Conservation (phyloP, 1,140 invertebrate species). For the Camponotus floridanus region DNA sequence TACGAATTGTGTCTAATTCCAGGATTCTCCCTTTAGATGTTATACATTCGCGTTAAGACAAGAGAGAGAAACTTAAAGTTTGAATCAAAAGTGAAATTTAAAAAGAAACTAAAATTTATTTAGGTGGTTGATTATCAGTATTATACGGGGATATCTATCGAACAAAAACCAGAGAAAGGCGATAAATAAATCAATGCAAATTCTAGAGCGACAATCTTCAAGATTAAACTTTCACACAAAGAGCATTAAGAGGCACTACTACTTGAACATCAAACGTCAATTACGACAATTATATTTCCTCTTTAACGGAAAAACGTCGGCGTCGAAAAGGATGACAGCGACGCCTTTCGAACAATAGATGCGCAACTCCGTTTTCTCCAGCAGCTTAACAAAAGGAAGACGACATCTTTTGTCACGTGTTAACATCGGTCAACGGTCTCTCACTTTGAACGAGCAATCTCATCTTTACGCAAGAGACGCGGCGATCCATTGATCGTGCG, state of each 20-base stretch:
- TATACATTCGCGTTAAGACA: background rate
- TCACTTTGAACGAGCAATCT: background rate
- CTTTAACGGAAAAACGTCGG: background rate
- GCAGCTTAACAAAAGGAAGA: too few relatives aligned
- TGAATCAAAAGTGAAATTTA: background rate
- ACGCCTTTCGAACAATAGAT: background rate
- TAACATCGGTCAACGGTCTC: too few relatives aligned
- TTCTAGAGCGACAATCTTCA: background rate
- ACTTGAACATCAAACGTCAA: background rate
- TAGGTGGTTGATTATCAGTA: conserved; percentile 2
- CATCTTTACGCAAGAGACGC: background rate
- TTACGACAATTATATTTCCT: background rate
- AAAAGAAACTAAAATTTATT: background rate
- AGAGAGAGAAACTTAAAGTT: background rate
- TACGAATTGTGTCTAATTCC: background rate
- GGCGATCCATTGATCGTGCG: conserved; percentile 18
- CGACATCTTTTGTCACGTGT: too few relatives aligned
- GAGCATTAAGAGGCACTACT: background rate
- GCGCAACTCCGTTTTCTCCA: background rate
- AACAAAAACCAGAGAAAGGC: background rate
- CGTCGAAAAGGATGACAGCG: background rate
- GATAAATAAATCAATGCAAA: background rate
- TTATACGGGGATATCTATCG: background rate
- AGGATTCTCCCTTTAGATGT: background rate
- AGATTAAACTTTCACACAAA: background rate